Evolutionary conservation across 2,797 vertebrate species (phyloP), one percentile per base, ranked within the genome.

Genomic region (Cichlasoma orientale): DNA sequence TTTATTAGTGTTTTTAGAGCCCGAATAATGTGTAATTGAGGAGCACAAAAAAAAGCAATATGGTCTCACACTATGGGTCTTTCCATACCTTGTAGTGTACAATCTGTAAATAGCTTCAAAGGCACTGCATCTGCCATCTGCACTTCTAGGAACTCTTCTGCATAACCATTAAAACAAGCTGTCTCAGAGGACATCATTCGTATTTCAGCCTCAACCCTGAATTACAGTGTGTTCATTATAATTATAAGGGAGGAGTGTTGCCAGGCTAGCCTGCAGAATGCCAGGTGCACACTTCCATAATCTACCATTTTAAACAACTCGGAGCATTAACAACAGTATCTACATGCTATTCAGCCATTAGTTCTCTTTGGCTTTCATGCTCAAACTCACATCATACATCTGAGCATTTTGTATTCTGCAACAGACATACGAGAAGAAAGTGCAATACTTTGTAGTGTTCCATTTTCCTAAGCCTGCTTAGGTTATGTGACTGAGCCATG

Each of bases 401-500:
- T 33, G 75, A 89, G 84, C 84, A 85, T 88, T 90, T 84, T 90
- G 82, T 89, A 66, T 86, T 83, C 78, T 50, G 72, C 87, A 86
- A 84, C 84, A 91, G 82, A 90, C 87, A 86, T 82, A 79, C 61
- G 85, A 86, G 88, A 87, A 89, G 85, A 90, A 93, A 95, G 94
- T 94, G 93, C 90, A 94, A 88, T 85, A 93, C 93, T 95, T 94
- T 93, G 87, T 91, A 88, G 93, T 93, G 94, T 88, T 94, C 92
- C 90, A 92, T 92, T 93, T 93, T 95, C 86, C 86, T 95, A 95
- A 95, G 95, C 94, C 92, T 93, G 90, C 95, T 95, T 94, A 94
- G 93, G 94, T 95, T 94, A 94, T 93, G 93, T 93, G 94, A 95
- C 94, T 94, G 94, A 95, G 94, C 93, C 91, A 92, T 94, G 92